Evolutionary conservation across 2,888 invertebrate species (phyloP).

Genomic region (Unio delphinus): DNA sequence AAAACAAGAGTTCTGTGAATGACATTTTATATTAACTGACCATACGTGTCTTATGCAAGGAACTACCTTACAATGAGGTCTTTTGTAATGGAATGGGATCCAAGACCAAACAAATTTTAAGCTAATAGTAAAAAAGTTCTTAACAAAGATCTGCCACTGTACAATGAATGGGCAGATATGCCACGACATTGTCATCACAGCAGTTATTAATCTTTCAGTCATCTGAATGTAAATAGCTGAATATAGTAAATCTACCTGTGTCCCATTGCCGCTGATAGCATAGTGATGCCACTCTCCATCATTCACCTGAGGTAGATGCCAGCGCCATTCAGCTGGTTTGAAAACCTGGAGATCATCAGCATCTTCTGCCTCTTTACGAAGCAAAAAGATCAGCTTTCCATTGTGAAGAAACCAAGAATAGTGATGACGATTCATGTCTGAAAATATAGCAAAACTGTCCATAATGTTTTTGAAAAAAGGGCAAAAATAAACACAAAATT

Average conservation of each 20-base stretch:
- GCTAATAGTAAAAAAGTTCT: too few relatives aligned
- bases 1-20: too few relatives aligned
- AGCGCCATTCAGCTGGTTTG: constrained; percentile 98
- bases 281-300: constrained; percentile 99
- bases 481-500: too few relatives aligned
- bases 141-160: too few relatives aligned
- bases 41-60: too few relatives aligned
- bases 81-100: too few relatives aligned
- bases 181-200: neutral
- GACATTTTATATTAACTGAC: too few relatives aligned
- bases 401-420: constrained; percentile 97
- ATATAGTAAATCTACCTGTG: constrained; percentile 77
- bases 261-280: constrained; percentile 92
- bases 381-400: constrained; percentile 93
- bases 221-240: neutral
- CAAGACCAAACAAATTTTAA: too few relatives aligned
- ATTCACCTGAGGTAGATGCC: constrained; percentile 93
- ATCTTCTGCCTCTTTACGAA: constrained; percentile 82
- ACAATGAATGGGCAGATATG: too few relatives aligned
- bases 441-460: neutral
- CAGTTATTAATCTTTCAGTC: neutral
- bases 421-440: constrained; percentile 99
- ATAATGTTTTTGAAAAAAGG: neutral
- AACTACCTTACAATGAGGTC: too few relatives aligned
- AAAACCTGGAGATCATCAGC: constrained; percentile 67